Evolutionary conservation across 2,113 vertebrate species (phyloP).

Genomic region (Psophia crepitans): DNA sequence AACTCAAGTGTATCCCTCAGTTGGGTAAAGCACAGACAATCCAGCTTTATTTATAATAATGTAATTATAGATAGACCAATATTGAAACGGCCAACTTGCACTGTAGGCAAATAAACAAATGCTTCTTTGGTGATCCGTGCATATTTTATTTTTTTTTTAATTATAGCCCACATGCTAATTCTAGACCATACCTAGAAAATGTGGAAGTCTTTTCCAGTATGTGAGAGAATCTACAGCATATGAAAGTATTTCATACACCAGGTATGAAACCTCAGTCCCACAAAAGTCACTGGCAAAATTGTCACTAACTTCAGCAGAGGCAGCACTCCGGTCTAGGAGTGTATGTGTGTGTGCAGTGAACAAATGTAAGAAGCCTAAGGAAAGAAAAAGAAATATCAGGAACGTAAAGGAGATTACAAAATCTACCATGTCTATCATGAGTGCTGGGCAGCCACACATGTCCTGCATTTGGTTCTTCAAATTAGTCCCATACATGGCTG

Average conservation of each 20-base stretch:
- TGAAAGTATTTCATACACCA: not conserved
- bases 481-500: not conserved
- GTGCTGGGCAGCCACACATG: not conserved
- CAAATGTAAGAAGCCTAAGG: not conserved
- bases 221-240: not conserved
- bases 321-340: not conserved
- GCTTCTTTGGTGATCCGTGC: not conserved
- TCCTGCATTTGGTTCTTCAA: not conserved
- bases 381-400: not conserved
- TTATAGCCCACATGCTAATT: not conserved
- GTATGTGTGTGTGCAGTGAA: not conserved
- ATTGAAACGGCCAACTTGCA: not conserved
- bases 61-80: slow-evolving; percentile 22
- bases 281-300: not conserved
- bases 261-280: not conserved
- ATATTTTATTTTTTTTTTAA: not conserved
- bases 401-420: not conserved
- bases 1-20: not conserved
- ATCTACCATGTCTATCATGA: not conserved
- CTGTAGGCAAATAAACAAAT: slow-evolving; percentile 26
- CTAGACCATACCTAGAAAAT: not conserved
- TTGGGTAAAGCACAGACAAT: not conserved
- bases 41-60: slow-evolving; percentile 21
- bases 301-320: not conserved
- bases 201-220: not conserved